phyloP scores from a whole-genome alignment of 35 echinoderm and acorn worm genomes.

The Heliocidaris erythrogramma region DNA sequence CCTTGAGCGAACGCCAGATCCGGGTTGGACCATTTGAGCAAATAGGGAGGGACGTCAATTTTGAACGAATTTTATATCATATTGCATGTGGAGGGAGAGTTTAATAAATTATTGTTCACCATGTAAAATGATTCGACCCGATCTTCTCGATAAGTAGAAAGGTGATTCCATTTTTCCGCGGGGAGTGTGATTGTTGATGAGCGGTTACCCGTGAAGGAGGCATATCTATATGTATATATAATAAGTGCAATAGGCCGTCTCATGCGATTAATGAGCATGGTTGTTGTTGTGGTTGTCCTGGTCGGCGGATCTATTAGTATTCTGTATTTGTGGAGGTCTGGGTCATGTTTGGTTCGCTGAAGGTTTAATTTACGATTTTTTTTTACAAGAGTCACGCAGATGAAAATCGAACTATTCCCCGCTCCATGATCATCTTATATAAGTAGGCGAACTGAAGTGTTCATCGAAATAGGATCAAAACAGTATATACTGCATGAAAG shows the following conservation, averaged over 20 bases:
- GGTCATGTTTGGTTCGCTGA: background rate
- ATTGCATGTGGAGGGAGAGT: background rate
- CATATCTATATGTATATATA: background rate
- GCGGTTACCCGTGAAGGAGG: background rate
- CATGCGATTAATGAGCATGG: background rate
- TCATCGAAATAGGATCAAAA: too few species aligned
- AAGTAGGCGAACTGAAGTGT: background rate
- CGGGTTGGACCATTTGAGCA: background rate
- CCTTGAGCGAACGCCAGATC: background rate
- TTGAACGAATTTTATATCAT: background rate
- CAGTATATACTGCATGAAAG: too few species aligned
- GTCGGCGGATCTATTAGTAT: background rate
- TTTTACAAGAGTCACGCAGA: background rate
- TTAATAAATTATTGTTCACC: background rate
- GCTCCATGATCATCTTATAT: background rate
- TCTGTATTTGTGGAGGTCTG: background rate
- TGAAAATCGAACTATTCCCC: background rate
- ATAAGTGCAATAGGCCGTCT: background rate
- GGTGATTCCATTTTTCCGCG: background rate
- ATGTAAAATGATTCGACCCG: background rate
- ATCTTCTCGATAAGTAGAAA: background rate
- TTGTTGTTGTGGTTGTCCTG: background rate
- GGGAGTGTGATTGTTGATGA: background rate
- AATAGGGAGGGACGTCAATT: background rate
- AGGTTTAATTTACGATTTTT: background rate